Evolutionary conservation across 2,888 invertebrate species (phyloP), one percentile per base, ranked within the genome.

Genomic region (Rhingia rostrata): DNA sequence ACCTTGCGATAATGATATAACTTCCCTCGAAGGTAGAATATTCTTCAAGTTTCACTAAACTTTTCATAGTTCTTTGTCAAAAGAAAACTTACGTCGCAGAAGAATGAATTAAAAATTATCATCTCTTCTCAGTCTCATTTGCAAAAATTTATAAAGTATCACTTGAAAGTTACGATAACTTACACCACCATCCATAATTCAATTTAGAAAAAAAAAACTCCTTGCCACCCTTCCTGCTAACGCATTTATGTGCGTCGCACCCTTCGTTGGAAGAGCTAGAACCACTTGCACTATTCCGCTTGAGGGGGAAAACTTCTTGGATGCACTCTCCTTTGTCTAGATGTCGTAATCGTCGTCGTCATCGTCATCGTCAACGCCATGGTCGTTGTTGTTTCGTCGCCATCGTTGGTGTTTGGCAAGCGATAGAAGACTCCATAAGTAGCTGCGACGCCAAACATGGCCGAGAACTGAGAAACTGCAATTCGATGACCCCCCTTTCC

Each of bases 401-500:
- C 54, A 35, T 45, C 30, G 49, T 49, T 30, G 49, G 30, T 47
- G 39, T 10, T 30, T 33, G 14, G 33, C 22, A 30, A 41, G 12
- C 53, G 9, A 58, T 41, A 51, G 22, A 33, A 33, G 45, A 73
- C 56, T 73, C 73, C 70, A 56, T 56, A 74, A 74, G 64, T 66
- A 74, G 64, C 43, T 74, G 9, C 54, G 74, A 74, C 66, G 64
- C 66, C 66, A 74, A 74, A 45, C 45, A 30, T 43, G 63, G 54
- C 61, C 35, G 47, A 43, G 54, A 47, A 69, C 41, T 7, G 32
- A 67, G 69, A 58, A 73, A 22, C 2, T 39, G 39, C 12, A 30
- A 49, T 66, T 41, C 85, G 77, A 72, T 81, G 85, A 85, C 84
- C 84, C 84, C 84, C 66, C 81, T 66, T 61, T 60, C 61, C 45